Evolutionary conservation across 30 jellyfish, hydroid and myxozoan genomes (phyloP).

Genomic region (Hydractinia echinata): DNA sequence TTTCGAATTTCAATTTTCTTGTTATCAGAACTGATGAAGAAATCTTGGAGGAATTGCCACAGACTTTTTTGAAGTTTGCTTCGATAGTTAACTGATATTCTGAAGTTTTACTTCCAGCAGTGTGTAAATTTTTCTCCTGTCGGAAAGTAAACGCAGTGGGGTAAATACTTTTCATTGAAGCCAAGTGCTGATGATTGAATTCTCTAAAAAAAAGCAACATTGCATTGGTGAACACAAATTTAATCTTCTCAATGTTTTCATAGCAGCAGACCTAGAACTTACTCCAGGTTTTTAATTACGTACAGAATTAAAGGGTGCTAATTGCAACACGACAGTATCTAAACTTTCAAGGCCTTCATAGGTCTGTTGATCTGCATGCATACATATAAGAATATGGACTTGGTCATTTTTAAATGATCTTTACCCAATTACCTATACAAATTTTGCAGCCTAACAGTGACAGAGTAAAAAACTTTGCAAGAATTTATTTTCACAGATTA

Average conservation of each 20-base stretch:
- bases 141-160: slow-evolving; percentile 62
- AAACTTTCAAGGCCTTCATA: too few relatives aligned
- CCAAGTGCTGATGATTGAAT: slow-evolving; percentile 64
- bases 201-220: slow-evolving; percentile 36
- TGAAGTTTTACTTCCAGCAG: slow-evolving; percentile 47
- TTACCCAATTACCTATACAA: too few relatives aligned
- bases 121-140: slow-evolving; percentile 50
- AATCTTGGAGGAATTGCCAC: slow-evolving; percentile 13
- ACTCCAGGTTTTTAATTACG: neutral
- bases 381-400: too few relatives aligned
- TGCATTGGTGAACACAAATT: neutral
- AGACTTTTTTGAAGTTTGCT: slow-evolving; percentile 48
- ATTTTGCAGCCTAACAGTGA: too few relatives aligned
- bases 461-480: too few relatives aligned
- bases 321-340: neutral
- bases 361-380: too few relatives aligned
- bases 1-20: slow-evolving; percentile 54
- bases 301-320: neutral
- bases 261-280: too few relatives aligned
- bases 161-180: slow-evolving; percentile 63
- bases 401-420: too few relatives aligned
- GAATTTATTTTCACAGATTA: too few relatives aligned
- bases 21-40: slow-evolving; percentile 47
- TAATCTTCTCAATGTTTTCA: too few relatives aligned
- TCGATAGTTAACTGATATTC: slow-evolving; percentile 69